Evolutionary conservation across 2,888 invertebrate genomes (phyloP).

Genomic region (Odontomyia ornata): DNA sequence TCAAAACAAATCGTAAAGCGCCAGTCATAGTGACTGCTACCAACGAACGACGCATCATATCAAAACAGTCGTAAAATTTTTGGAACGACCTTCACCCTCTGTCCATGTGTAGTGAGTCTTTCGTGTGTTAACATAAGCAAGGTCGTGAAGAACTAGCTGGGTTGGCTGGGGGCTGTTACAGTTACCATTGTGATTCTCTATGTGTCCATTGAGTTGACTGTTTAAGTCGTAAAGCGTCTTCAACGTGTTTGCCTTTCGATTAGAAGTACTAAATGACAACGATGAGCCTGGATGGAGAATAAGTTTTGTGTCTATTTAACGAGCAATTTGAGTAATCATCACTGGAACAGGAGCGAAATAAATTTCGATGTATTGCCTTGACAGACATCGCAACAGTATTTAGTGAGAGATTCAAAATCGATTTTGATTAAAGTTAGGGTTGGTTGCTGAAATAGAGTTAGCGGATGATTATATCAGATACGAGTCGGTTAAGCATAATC

Average conservation of each 20-base stretch:
- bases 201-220: slow-evolving; percentile 3
- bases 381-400: too few relatives aligned
- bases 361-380: too few relatives aligned
- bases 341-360: background rate
- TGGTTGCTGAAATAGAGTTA: too few relatives aligned
- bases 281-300: background rate
- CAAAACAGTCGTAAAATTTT: slow-evolving; percentile 35
- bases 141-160: background rate
- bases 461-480: too few relatives aligned
- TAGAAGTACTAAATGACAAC: background rate
- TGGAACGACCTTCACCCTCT: slow-evolving; percentile 30
- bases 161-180: too few relatives aligned
- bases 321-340: slow-evolving; percentile 41
- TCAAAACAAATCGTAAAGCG: slow-evolving; percentile 41
- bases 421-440: too few relatives aligned
- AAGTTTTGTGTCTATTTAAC: slow-evolving; percentile 27
- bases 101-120: background rate
- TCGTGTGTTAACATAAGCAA: background rate
- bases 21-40: slow-evolving; percentile 9
- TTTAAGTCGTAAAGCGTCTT: slow-evolving; percentile 35
- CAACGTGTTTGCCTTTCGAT: slow-evolving; percentile 19
- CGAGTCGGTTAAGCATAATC: too few relatives aligned
- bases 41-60: slow-evolving; percentile 13
- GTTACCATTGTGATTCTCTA: too few relatives aligned
- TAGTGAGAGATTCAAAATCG: too few relatives aligned